A percentile compares a stretch with the other conserved stretches of the same genome.
Conservation (phyloP, 2,797 vertebrate species). For the Dicrostonyx torquatus region DNA sequence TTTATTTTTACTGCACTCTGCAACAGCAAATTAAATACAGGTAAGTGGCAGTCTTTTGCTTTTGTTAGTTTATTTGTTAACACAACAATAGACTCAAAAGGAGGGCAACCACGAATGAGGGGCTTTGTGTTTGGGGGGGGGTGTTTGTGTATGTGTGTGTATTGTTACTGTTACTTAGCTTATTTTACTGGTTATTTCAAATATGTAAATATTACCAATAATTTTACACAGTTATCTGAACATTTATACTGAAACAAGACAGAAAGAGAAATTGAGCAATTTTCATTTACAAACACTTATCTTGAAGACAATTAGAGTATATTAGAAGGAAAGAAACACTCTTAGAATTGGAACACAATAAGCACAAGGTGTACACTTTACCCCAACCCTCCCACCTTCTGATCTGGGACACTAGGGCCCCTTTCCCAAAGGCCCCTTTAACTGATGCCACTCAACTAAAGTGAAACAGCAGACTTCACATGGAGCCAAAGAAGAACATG, state of each 20-base stretch:
- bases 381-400: conserved; percentile 1
- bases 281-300: conserved; percentile 57
- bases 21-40: conserved; percentile 60
- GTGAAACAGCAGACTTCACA: conserved; percentile 46
- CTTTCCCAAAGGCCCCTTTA: conserved; percentile 42
- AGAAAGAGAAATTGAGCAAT: conserved; percentile 49
- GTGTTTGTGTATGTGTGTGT: not conserved
- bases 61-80: not conserved
- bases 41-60: conserved; percentile 45
- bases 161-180: conserved; percentile 33
- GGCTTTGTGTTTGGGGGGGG: conserved; percentile 23
- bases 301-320: conserved; percentile 35
- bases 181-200: conserved; percentile 64
- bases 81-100: conserved; percentile 42
- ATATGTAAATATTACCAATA: conserved; percentile 48
- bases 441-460: conserved; percentile 22
- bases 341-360: conserved; percentile 55
- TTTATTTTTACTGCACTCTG: conserved; percentile 66
- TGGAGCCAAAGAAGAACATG: conserved; percentile 64
- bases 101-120: conserved; percentile 10
- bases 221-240: conserved; percentile 56
- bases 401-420: not conserved
- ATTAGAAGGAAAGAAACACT: conserved; percentile 49
- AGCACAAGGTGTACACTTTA: conserved; percentile 32
- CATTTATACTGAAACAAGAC: conserved; percentile 61